Evolutionary conservation across 2,797 vertebrate species (phyloP).

Genomic region (Adrianichthys oophorus): DNA sequence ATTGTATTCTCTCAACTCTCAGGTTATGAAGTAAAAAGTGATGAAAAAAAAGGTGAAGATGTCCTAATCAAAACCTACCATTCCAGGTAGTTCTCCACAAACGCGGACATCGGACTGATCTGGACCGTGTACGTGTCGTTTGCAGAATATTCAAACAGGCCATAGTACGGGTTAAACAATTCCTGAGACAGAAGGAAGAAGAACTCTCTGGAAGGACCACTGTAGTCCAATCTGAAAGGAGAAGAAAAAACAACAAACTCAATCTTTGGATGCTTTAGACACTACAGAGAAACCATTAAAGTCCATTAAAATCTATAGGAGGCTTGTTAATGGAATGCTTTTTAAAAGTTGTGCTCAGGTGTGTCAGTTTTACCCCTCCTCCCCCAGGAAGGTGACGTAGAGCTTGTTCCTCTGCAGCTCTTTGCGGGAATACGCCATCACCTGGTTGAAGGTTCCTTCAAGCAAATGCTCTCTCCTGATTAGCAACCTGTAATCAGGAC

Average conservation of each 20-base stretch:
- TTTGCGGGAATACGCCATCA: constrained; percentile 96
- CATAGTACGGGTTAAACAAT: constrained; percentile 97
- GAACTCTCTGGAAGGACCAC: constrained; percentile 95
- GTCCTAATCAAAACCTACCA: constrained; percentile 75
- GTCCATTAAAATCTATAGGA: too few species aligned
- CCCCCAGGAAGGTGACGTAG: constrained; percentile 93
- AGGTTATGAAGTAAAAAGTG: too few species aligned
- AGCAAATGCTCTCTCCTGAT: constrained; percentile 92
- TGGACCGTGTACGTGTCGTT: constrained; percentile 97
- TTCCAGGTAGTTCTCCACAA: constrained; percentile 97
- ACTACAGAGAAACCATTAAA: too few species aligned
- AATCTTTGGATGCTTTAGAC: too few species aligned
- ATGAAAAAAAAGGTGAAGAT: too few species aligned
- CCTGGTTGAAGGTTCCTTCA: constrained; percentile 97
- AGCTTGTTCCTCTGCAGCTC: constrained; percentile 98
- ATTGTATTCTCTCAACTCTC: too few species aligned
- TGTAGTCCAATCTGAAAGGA: constrained; percentile 84
- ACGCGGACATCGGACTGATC: constrained; percentile 98
- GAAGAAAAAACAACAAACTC: too few species aligned
- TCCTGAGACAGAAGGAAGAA: constrained; percentile 98
- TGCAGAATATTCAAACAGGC: constrained; percentile 97
- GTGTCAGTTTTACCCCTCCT: constrained; percentile 86
- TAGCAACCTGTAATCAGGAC: constrained; percentile 79
- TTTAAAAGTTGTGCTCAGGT: background rate
- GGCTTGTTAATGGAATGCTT: too few species aligned